A percentile compares a stretch with the other conserved stretches of the same genome.
These are phyloP conservation scores for Nyctibius grandis DNA, from an alignment of 2,797 vertebrate species.

Conservation along the genomic window DNA sequence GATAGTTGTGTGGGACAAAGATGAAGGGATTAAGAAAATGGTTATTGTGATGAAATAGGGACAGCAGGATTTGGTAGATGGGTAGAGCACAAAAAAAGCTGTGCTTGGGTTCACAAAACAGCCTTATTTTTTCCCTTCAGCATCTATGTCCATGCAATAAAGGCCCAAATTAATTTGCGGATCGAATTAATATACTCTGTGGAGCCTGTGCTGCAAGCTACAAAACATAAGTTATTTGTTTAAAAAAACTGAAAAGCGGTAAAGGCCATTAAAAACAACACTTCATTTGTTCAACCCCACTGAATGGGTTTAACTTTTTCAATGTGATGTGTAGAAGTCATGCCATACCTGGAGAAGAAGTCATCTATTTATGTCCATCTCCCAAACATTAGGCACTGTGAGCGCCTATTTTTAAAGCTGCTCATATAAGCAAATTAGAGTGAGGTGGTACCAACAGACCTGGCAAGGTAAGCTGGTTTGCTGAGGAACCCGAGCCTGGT, in stretches of 20 bases:
- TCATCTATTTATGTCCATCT: background rate
- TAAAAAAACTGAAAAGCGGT: background rate
- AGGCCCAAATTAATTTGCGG: background rate
- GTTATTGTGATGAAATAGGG: background rate
- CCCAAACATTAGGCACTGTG: background rate
- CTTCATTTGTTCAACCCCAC: background rate
- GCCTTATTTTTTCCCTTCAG: background rate
- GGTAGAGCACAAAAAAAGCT: background rate
- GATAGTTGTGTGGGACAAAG: background rate
- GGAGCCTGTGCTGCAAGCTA: background rate
- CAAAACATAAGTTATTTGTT: background rate
- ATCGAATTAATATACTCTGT: background rate
- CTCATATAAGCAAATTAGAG: background rate
- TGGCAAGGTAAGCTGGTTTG: slow-evolving; percentile 71
- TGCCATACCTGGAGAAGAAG: background rate
- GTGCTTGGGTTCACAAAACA: background rate
- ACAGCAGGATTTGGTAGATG: background rate
- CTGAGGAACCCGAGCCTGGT: slow-evolving; percentile 26
- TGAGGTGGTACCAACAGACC: slow-evolving; percentile 49
- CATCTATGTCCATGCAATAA: background rate
- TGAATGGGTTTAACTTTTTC: background rate
- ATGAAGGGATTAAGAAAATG: background rate
- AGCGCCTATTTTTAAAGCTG: background rate
- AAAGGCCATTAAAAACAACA: background rate
- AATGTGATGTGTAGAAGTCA: background rate